Evolutionary conservation across 2,797 vertebrate species (phyloP).

Genomic region (Pyrrhura leucotis): DNA sequence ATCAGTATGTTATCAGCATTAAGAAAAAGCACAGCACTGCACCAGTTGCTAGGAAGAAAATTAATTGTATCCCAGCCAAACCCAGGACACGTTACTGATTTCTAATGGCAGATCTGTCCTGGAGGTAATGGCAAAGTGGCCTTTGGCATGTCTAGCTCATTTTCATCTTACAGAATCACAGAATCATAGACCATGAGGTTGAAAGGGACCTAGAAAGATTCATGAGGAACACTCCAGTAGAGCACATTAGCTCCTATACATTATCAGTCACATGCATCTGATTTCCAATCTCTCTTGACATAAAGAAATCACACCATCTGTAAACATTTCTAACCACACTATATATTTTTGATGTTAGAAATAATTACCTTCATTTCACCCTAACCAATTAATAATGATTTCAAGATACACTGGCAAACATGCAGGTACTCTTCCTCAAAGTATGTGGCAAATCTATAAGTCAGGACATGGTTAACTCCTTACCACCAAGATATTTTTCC

Average conservation of each 20-base stretch:
- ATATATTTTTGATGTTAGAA: neutral
- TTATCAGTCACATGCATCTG: neutral
- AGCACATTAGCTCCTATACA: neutral
- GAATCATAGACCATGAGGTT: neutral
- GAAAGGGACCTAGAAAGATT: neutral
- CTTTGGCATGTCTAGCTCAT: neutral
- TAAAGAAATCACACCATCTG: neutral
- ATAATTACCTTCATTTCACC: neutral
- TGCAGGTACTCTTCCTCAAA: neutral
- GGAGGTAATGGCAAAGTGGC: neutral
- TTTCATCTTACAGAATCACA: neutral
- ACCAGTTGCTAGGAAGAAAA: neutral
- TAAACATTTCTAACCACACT: neutral
- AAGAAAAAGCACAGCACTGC: neutral
- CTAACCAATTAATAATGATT: neutral
- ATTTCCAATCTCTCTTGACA: neutral
- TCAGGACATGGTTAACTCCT: neutral
- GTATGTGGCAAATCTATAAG: neutral
- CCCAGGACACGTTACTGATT: neutral
- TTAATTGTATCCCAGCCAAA: neutral
- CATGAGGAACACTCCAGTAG: accelerated
- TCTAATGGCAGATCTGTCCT: neutral
- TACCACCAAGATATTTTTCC: neutral
- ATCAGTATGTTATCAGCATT: neutral
- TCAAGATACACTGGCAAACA: neutral